These are phyloP conservation scores for Camponotus vicinus DNA, from an alignment of 1,140 invertebrate genomes.

Conservation along the genomic window DNA sequence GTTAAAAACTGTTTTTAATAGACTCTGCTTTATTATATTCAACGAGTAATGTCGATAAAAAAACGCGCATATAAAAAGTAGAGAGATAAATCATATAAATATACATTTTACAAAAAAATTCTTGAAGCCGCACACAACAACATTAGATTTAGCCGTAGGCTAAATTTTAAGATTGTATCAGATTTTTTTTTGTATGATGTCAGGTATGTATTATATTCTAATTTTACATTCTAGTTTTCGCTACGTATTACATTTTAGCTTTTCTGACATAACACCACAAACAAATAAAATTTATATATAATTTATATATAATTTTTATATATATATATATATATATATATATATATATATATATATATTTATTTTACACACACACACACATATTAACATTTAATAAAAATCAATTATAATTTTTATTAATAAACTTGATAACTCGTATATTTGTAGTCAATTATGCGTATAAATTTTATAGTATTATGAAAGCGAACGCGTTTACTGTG, in stretches of 20 bases:
- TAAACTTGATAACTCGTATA: slow-evolving; percentile 6
- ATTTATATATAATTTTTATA: not conserved
- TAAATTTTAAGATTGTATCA: not conserved
- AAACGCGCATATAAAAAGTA: not conserved
- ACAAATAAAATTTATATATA: not conserved
- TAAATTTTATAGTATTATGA: slow-evolving; percentile 39
- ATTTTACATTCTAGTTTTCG: not conserved
- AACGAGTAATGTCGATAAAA: not conserved
- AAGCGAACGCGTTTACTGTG: slow-evolving; percentile 32
- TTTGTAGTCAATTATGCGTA: not conserved
- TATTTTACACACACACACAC: not conserved
- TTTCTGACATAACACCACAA: not conserved
- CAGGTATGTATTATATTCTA: not conserved
- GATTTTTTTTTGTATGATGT: not conserved
- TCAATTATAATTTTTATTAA: not conserved
- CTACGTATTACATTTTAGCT: not conserved
- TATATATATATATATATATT: no score
- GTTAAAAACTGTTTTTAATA: slow-evolving; percentile 2
- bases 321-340: no score
- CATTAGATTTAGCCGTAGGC: not conserved
- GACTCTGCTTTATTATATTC: not conserved
- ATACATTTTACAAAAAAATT: slow-evolving; percentile 17
- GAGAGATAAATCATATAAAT: slow-evolving; percentile 27
- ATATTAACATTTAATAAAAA: not conserved
- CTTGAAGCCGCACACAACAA: not conserved